Conservation (phyloP, 2,888 invertebrate genomes). For the Chrysolina oricalcia region DNA sequence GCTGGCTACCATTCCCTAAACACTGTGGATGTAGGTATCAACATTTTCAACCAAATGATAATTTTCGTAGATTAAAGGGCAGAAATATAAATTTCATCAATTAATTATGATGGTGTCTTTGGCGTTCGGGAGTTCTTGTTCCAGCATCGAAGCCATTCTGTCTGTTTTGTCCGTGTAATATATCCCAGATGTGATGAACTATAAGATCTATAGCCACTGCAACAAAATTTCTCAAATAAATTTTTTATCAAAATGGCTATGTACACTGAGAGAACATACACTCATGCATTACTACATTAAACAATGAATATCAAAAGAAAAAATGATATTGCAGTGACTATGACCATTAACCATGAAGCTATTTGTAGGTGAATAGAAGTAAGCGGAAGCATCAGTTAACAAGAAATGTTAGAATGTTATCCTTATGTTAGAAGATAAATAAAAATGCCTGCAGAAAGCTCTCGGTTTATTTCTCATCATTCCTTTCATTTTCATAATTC, state of each 20-base stretch:
- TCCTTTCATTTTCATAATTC: neutral
- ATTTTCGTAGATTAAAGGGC: neutral
- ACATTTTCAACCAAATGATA: neutral
- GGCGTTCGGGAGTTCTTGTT: slow-evolving; percentile 57
- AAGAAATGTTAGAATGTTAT: neutral
- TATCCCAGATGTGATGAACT: slow-evolving; percentile 99
- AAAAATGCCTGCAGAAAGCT: neutral
- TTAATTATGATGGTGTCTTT: slow-evolving; percentile 18
- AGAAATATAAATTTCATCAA: neutral
- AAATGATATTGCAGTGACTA: slow-evolving; percentile 66
- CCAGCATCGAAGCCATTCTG: slow-evolving; percentile 67
- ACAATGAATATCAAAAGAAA: slow-evolving; percentile 34
- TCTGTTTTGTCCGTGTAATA: slow-evolving; percentile 78
- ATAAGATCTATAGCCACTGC: slow-evolving; percentile 99
- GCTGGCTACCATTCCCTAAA: neutral
- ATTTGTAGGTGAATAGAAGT: neutral
- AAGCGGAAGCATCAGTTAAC: neutral
- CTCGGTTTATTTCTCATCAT: neutral
- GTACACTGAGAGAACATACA: slow-evolving; percentile 42
- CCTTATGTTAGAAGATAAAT: neutral
- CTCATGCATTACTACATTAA: slow-evolving; percentile 40
- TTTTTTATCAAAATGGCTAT: slow-evolving; percentile 18
- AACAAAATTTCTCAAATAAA: slow-evolving; percentile 73
- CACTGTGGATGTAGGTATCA: neutral
- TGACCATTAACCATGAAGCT: slow-evolving; percentile 56